Base-by-base conservation (phyloP, 1,140 invertebrate genomes). In the Drosophila baimaii region DNA sequence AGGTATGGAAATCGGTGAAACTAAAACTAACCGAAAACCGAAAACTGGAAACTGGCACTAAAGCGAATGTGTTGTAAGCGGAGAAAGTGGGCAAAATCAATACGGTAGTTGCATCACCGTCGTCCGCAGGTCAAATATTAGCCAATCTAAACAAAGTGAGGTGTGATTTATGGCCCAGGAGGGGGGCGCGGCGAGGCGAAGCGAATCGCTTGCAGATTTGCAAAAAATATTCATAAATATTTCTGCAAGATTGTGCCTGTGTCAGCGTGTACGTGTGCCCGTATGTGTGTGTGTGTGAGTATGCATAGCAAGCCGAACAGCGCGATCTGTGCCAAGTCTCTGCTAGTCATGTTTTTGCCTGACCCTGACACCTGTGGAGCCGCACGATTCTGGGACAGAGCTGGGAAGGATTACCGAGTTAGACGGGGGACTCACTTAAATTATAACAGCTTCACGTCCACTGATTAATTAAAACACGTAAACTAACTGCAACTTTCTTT, bases 21-120 rank as follows among this genome's bases (percentile, higher is more conserved):
- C 63, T 56, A 33, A 65, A 56, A 68, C 21, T 29, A 15, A 64
- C 6, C 62, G 19, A 33, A 64, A 72, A 59, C 31, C 54, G 15
- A 23, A 66, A 73, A 59, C 41, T 62, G 17, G 17, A 52, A 52
- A 33, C 49, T 52, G 49, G 49, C 12, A 7, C 47, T 31, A 23
- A 13, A 9, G 33, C 35, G 21, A 66, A 21, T 41, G 39, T 64
- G 59, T 65, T 68, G 65, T 64, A 75, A 46, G 52, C 43, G 78
- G 83, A 70, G 85, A 89, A 89, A 89, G 84, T 85, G 85, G 66
- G 85, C 65, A 90, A 89, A 89, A 89, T 89, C 84, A 89, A 89
- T 89, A 89, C 21, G 69, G 72, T 69, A 70, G 88, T 85, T 81
- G 79, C 73, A 72, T 72, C 69, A 72, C 65, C 33, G 21, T 29